Conservation (phyloP, 37 sponge, comb jelly and placozoan species). For the Halichondria panicea region DNA sequence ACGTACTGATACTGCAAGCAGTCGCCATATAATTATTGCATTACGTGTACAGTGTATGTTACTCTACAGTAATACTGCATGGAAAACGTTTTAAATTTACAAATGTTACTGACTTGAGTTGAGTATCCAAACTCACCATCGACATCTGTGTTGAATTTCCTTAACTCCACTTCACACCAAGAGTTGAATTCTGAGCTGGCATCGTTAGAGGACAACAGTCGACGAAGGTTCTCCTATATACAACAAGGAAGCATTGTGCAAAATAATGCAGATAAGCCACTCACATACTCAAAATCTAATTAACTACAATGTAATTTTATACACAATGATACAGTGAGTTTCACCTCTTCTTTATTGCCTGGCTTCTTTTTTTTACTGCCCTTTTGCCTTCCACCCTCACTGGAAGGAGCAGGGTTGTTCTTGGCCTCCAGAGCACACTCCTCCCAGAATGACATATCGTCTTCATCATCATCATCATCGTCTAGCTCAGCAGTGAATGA, state of each 20-base stretch:
- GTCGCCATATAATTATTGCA: background rate
- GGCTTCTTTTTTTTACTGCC: slow-evolving; percentile 12
- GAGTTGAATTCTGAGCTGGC: slow-evolving; percentile 55
- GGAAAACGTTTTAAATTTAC: background rate
- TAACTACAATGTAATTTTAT: background rate
- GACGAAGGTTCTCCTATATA: slow-evolving; percentile 44
- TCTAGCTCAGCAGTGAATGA: background rate
- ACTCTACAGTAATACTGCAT: background rate
- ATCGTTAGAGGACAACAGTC: slow-evolving; percentile 49
- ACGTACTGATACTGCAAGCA: too few species aligned
- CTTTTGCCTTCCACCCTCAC: background rate
- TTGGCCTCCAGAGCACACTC: slow-evolving; percentile 48
- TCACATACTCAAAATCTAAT: background rate
- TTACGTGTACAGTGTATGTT: background rate
- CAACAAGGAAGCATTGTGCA: background rate
- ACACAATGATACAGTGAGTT: background rate
- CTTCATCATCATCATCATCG: slow-evolving; percentile 24
- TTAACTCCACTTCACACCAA: slow-evolving; percentile 71
- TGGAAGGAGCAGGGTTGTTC: slow-evolving; percentile 26
- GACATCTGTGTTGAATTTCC: slow-evolving; percentile 57
- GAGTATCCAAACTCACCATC: slow-evolving; percentile 48
- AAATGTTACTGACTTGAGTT: background rate
- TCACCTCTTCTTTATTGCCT: slow-evolving; percentile 36
- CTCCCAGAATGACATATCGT: slow-evolving; percentile 46
- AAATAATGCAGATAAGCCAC: background rate